Base-by-base conservation (phyloP, 2,888 invertebrate species). In the Ellobium chinense region DNA sequence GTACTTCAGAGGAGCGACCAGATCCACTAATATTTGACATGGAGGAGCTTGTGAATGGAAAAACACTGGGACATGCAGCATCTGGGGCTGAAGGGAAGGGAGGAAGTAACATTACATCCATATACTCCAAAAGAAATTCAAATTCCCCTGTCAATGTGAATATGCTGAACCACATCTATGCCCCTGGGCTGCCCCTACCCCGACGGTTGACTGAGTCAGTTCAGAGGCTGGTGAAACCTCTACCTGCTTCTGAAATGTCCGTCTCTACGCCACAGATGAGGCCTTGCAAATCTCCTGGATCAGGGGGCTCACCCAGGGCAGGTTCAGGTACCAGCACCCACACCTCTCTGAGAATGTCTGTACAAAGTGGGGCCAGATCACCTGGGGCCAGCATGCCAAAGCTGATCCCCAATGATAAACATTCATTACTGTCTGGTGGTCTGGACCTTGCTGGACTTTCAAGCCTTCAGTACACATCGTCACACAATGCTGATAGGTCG, bases 151-250 rank as follows among this genome's bases (percentile, higher is more conserved):
- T 88, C 39, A 84, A 84, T 54, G 88, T 87, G n/a, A 87, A 88
- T 60, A 88, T 87, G 82, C 85, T 87, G 78, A 88, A 86, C 77
- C 88, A 89, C 83, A 87, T 88, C 36, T 88, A 87, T 82, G 87
- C 89, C 78, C 87, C 89, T 31, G 88, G 87, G 21, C 82, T 90
- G 73, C 90, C 90, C 63, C 85, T 88, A 34, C 89, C 90, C 39
- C 87, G 89, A 66, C 84, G 89, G 73, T 83, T 91, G 34, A 91
- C 91, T 65, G 90, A 91, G 78, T 91, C 91, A 65, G 89, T 91
- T 69, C 90, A 91, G 84, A 88, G 89, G 82, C 78, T 91, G 62
- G 90, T 91, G 62, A 88, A 88, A 77, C 90, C 90, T 27, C 83
- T 89, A 58, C 85, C 85, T 29, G 78, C 83, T 27, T 73, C 81